A percentile compares a stretch with the other conserved stretches of the same genome.
phyloP scores from a whole-genome alignment of 2,888 invertebrate genomes.

The Acrobasis consociella region DNA sequence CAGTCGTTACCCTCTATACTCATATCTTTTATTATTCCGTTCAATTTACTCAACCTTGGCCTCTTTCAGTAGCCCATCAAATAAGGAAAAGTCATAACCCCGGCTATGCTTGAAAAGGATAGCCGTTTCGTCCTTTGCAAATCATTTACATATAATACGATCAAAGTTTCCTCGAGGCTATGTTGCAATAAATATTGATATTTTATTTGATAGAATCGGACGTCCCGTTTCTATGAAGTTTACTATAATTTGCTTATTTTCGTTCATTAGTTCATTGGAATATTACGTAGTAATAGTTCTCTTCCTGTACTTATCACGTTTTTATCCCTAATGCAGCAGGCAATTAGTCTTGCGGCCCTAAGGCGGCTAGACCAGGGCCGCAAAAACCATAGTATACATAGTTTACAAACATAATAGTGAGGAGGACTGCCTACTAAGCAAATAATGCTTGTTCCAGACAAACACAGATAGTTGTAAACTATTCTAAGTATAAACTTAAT shows the following conservation, averaged over 20 bases:
- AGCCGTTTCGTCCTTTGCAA: neutral
- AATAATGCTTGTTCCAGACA: too few species aligned
- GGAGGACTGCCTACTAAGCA: too few species aligned
- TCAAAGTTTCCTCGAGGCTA: neutral
- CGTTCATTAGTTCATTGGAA: neutral
- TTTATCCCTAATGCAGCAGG: too few species aligned
- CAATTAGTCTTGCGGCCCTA: too few species aligned
- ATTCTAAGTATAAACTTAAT: too few species aligned
- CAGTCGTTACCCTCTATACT: neutral
- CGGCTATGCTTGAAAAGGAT: neutral
- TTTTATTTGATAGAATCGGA: slow-evolving; percentile 6
- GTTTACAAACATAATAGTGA: too few species aligned
- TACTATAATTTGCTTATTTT: neutral
- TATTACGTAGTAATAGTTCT: too few species aligned
- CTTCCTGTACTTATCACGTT: too few species aligned
- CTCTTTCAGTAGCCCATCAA: slow-evolving; percentile 1
- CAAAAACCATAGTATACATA: too few species aligned
- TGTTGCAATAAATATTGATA: neutral
- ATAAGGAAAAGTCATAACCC: slow-evolving; percentile 3
- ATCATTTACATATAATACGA: slow-evolving; percentile 3
- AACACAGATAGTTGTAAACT: too few species aligned
- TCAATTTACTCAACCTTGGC: neutral
- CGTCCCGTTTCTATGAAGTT: neutral
- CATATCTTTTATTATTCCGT: neutral
- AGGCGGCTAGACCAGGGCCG: too few species aligned